Conservation (phyloP, 2,113 vertebrate genomes). For the Canis aureus region DNA sequence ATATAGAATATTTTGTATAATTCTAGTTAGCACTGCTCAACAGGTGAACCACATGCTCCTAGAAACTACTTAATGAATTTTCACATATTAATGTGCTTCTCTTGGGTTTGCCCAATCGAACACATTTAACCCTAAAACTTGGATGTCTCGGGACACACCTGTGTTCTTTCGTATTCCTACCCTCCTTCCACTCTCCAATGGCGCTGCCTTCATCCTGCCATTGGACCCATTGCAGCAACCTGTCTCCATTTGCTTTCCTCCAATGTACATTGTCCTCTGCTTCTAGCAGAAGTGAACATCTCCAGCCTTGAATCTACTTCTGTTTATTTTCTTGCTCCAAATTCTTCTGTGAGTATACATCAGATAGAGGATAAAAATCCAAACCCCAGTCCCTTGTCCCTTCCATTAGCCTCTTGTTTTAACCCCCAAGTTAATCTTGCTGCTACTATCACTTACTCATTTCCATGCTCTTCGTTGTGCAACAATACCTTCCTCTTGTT, state of each 20-base stretch:
- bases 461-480: not conserved
- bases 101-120: not conserved
- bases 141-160: not conserved
- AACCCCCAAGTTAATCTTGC: not conserved
- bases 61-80: not conserved
- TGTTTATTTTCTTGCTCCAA: not conserved
- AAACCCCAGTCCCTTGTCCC: too few relatives aligned
- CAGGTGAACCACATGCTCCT: not conserved
- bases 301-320: not conserved
- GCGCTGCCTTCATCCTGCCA: not conserved
- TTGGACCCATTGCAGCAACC: too few relatives aligned
- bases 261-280: not conserved
- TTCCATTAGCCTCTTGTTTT: not conserved
- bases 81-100: not conserved
- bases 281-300: not conserved
- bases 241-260: not conserved
- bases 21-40: not conserved
- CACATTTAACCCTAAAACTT: not conserved
- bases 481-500: not conserved
- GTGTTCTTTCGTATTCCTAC: not conserved
- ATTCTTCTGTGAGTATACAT: not conserved
- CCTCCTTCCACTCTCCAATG: rapidly evolving
- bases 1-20: not conserved
- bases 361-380: not conserved
- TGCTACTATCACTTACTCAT: rapidly evolving